These are phyloP conservation scores for Podarcis cretensis DNA, from an alignment of 2,113 vertebrate species.

Conservation along the genomic window DNA sequence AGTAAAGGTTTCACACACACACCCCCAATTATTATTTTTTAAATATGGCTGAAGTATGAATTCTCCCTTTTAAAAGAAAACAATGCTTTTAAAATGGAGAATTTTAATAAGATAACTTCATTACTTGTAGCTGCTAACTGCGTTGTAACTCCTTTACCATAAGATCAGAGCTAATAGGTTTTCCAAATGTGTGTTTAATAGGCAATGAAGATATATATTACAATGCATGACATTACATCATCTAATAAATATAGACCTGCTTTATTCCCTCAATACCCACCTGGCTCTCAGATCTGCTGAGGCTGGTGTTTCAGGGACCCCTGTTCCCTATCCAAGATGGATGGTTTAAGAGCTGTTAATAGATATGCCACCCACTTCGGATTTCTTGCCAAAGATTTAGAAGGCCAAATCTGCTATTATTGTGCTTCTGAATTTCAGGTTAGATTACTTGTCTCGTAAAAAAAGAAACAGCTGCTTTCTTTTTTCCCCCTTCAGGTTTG, in stretches of 20 bases:
- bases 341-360: conserved; percentile 29
- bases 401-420: not conserved
- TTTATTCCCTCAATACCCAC: not conserved
- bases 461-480: not conserved
- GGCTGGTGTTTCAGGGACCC: not conserved
- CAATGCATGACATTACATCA: not conserved
- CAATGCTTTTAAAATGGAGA: not conserved
- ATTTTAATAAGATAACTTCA: not conserved
- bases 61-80: not conserved
- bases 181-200: conserved; percentile 30
- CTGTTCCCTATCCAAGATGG: not conserved
- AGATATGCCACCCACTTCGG: conserved; percentile 29
- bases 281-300: conserved; percentile 1
- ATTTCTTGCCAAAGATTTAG: conserved; percentile 23
- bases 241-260: not conserved
- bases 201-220: not conserved
- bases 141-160: not conserved
- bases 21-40: not conserved
- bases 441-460: conserved; percentile 6
- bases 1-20: not conserved
- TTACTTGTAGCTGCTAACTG: not conserved
- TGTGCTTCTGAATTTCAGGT: conserved; percentile 18
- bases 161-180: not conserved
- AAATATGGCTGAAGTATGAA: not conserved
- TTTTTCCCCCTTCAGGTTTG: not conserved